Conservation (phyloP, 2,113 vertebrate genomes). For the Vulpes lagopus region DNA sequence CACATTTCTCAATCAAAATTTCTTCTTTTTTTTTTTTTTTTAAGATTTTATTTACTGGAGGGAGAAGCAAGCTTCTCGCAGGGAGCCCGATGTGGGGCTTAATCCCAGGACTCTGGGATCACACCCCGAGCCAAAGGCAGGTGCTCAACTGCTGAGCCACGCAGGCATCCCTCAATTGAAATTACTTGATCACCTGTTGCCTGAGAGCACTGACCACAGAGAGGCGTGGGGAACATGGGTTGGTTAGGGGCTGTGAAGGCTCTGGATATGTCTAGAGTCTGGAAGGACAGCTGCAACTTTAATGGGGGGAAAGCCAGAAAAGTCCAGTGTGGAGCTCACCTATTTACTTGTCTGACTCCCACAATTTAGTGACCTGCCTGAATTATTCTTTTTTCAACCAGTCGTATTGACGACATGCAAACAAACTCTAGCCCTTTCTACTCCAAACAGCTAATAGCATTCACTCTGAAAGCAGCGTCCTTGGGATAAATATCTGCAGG, state of each 20-base stretch:
- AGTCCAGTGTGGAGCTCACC: not conserved
- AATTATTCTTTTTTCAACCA: not conserved
- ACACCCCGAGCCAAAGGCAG: too few species aligned
- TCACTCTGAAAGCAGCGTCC: accelerated
- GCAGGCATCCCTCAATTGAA: not conserved
- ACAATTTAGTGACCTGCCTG: not conserved
- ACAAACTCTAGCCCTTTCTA: not conserved
- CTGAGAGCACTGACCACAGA: not conserved
- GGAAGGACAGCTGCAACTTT: not conserved
- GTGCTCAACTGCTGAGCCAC: too few species aligned
- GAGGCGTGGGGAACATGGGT: not conserved
- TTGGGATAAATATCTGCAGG: not conserved
- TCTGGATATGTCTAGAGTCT: not conserved
- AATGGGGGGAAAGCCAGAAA: not conserved
- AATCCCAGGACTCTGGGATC: too few species aligned
- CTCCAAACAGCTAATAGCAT: not conserved
- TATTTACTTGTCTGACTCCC: not conserved
- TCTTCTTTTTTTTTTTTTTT: not conserved
- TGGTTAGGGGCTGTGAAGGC: not conserved
- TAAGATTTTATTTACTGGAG: too few species aligned
- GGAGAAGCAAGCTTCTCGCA: too few species aligned
- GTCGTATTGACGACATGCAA: accelerated
- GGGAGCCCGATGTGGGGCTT: too few species aligned
- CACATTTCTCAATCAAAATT: not conserved
- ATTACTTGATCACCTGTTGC: not conserved